Evolutionary conservation across 2,113 vertebrate genomes (phyloP).

Genomic region (Triplophysa rosa): DNA sequence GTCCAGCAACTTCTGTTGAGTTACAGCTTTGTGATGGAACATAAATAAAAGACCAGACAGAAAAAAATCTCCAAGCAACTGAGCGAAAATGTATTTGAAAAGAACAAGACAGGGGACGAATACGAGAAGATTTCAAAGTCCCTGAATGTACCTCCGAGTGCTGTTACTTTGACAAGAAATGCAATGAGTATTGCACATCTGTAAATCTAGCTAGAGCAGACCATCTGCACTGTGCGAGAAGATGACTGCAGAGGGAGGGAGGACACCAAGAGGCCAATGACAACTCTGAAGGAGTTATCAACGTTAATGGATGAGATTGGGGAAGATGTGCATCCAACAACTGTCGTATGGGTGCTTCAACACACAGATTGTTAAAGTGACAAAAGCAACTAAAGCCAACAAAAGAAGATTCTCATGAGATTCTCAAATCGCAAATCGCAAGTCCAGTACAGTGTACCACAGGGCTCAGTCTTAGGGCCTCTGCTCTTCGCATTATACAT

Average conservation of each 20-base stretch:
- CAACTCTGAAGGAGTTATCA: conserved; percentile 4
- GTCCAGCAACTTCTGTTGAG: not conserved
- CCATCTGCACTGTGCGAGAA: not conserved
- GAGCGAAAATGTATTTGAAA: not conserved
- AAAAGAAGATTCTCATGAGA: too few relatives aligned
- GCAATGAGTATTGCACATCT: too few relatives aligned
- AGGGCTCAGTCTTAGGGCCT: too few relatives aligned
- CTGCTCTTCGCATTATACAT: too few relatives aligned
- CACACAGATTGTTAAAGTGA: not conserved
- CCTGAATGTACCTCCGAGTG: not conserved
- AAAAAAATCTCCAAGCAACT: not conserved
- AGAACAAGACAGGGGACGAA: not conserved
- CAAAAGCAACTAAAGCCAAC: too few relatives aligned
- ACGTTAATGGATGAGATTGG: not conserved
- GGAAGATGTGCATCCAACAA: too few relatives aligned
- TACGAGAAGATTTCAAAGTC: conserved; percentile 7
- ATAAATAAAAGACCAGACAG: not conserved
- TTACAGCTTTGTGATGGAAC: not conserved
- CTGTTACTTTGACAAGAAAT: not conserved
- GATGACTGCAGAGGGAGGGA: not conserved
- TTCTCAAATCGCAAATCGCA: too few relatives aligned
- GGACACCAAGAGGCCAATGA: not conserved
- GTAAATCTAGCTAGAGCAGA: too few relatives aligned
- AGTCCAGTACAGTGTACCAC: too few relatives aligned
- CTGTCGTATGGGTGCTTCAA: not conserved